Percentiles rank a stretch among this genome's conserved stretches.
These are phyloP conservation scores for Acronicta aceris DNA, from an alignment of 2,888 invertebrate species.

Conservation along the genomic window DNA sequence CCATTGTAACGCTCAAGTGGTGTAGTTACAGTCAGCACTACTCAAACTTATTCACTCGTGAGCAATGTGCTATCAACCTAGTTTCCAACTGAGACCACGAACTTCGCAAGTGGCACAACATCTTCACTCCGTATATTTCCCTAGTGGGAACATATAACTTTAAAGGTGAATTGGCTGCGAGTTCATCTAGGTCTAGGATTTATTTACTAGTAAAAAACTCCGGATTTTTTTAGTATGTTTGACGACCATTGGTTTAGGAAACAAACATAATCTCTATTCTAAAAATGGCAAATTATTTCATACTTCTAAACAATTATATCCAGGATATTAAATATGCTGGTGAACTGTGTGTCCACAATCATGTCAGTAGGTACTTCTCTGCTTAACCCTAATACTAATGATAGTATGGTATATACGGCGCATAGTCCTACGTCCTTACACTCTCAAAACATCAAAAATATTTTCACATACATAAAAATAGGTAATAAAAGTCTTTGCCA, in stretches of 20 bases:
- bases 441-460: not conserved
- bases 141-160: slow-evolving; percentile 22
- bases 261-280: too few species aligned
- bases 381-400: too few species aligned
- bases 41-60: not conserved
- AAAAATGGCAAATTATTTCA: too few species aligned
- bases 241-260: too few species aligned
- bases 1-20: not conserved
- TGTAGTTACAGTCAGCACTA: not conserved
- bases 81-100: slow-evolving; percentile 21
- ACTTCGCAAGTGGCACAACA: slow-evolving; percentile 29
- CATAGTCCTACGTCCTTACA: not conserved
- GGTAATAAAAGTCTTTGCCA: not conserved
- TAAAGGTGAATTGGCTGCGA: slow-evolving; percentile 12
- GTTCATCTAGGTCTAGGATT: slow-evolving; percentile 11
- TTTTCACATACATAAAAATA: not conserved
- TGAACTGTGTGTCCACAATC: too few species aligned
- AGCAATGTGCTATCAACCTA: slow-evolving; percentile 26
- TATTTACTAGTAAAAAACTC: too few species aligned
- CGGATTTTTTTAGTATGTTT: too few species aligned
- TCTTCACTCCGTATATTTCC: slow-evolving; percentile 40
- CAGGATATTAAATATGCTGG: too few species aligned
- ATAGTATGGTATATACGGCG: too few species aligned
- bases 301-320: too few species aligned
- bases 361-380: too few species aligned